phyloP scores from a whole-genome alignment of 2,113 vertebrate species.

The Sylvia atricapilla region DNA sequence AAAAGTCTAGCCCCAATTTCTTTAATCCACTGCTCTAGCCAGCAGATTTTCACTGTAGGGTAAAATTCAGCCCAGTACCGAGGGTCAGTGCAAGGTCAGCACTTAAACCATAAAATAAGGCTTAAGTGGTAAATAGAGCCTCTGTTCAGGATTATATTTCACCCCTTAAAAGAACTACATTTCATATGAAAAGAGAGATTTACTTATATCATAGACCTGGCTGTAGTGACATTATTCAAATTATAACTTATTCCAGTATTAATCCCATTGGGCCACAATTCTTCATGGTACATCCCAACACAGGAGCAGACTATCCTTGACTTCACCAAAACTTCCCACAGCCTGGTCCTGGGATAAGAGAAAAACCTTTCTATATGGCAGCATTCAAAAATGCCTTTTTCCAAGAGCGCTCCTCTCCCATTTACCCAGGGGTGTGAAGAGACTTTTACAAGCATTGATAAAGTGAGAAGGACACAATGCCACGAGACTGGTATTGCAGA shows the following conservation, averaged over 20 bases:
- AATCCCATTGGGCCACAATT: not conserved
- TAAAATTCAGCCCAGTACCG: constrained; percentile 44
- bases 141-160: constrained; percentile 56
- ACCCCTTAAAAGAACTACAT: constrained; percentile 16
- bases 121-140: constrained; percentile 60
- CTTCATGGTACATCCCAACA: not conserved
- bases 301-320: not conserved
- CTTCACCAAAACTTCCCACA: not conserved
- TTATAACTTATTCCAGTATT: not conserved
- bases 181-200: constrained; percentile 41
- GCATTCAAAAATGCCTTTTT: not conserved
- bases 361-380: not conserved
- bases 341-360: not conserved
- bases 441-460: not conserved
- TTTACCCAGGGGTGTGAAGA: not conserved
- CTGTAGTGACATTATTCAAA: not conserved
- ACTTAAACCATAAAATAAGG: constrained; percentile 64
- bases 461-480: not conserved
- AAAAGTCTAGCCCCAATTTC: constrained; percentile 26
- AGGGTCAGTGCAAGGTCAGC: constrained; percentile 52
- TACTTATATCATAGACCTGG: constrained; percentile 14
- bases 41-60: constrained; percentile 24
- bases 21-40: constrained; percentile 8
- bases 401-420: not conserved
- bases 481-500: not conserved